Evolutionary conservation across 2,888 invertebrate genomes (phyloP).

Genomic region (Maniola hyperantus): DNA sequence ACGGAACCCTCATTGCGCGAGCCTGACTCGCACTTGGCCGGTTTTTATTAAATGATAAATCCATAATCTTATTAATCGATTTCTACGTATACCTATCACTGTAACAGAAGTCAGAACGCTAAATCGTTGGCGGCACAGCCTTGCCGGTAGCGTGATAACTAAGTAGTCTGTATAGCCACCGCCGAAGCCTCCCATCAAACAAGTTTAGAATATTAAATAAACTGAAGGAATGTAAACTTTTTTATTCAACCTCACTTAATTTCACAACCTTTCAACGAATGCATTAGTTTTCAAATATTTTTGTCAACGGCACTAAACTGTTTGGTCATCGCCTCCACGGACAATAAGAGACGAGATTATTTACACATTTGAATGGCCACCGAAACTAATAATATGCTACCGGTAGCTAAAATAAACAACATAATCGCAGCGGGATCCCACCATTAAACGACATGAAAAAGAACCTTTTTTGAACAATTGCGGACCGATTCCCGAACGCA

Average conservation of each 20-base stretch:
- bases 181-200: no score
- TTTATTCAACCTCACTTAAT: background rate
- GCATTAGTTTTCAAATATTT: conserved; percentile 3
- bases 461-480: conserved; percentile 72
- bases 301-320: conserved; percentile 21
- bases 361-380: conserved; percentile 70
- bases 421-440: conserved; percentile 61
- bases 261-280: conserved; percentile 13
- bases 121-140: no score
- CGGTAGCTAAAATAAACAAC: conserved; percentile 65
- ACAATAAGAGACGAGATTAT: conserved; percentile 63
- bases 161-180: no score
- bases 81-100: no score
- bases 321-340: conserved; percentile 47
- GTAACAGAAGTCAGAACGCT: no score
- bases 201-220: no score
- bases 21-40: no score
- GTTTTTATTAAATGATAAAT: no score
- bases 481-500: conserved; percentile 60
- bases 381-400: conserved; percentile 80
- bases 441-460: conserved; percentile 51
- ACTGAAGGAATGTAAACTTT: no score
- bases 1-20: no score
- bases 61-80: no score
- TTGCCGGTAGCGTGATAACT: no score